Evolutionary conservation across 2,113 vertebrate genomes (phyloP).

Genomic region (Chlamydotis undulata): DNA sequence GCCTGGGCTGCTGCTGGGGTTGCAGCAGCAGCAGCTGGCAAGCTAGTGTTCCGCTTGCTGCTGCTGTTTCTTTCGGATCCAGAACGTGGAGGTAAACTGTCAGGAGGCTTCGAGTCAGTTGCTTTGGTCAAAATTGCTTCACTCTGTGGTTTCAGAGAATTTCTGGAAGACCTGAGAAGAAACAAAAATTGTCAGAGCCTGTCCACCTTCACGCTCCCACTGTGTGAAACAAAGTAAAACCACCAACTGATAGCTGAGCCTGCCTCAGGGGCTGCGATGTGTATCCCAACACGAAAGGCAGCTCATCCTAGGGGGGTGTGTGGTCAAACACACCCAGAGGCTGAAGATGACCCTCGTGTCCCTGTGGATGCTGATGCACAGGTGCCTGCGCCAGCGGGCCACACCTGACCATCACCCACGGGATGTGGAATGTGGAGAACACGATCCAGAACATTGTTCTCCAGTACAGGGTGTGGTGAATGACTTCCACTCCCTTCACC

Average conservation of each 20-base stretch:
- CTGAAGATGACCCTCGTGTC: not conserved
- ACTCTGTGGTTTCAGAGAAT: slow-evolving; percentile 60
- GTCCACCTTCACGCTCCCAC: not conserved
- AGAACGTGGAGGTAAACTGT: slow-evolving; percentile 19
- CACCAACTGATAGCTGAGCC: not conserved
- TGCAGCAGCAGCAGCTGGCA: not conserved
- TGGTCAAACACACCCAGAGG: not conserved
- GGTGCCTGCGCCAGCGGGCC: not conserved
- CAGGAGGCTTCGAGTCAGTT: slow-evolving; percentile 34
- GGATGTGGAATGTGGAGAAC: not conserved
- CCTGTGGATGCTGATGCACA: not conserved
- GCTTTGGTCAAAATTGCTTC: slow-evolving; percentile 60
- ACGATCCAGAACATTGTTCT: rapidly evolving
- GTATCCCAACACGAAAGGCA: not conserved
- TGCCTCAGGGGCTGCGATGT: not conserved
- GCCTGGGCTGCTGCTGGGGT: not conserved
- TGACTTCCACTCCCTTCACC: not conserved
- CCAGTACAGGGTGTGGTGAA: not conserved
- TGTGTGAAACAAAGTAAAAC: not conserved
- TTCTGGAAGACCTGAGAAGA: slow-evolving; percentile 69
- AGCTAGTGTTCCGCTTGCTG: not conserved
- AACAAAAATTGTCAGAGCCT: not conserved
- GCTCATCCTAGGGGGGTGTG: not conserved
- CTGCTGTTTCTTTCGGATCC: not conserved
- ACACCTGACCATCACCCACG: not conserved